Conservation (phyloP, 2,888 invertebrate species). For the Trimorus sp. region DNA sequence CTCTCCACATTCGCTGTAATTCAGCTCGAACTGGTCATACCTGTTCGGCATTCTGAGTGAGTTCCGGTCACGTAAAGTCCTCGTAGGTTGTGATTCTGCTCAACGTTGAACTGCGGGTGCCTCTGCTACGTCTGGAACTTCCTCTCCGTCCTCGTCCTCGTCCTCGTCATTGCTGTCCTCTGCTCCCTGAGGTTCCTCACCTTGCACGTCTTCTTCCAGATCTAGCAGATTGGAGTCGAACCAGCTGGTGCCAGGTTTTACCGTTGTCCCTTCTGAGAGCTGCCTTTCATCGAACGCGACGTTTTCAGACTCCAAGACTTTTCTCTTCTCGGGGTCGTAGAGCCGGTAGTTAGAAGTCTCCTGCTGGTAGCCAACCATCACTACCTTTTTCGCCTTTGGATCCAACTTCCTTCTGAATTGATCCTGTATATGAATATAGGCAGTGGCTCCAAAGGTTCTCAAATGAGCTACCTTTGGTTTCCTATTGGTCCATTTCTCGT, state of each 20-base stretch:
- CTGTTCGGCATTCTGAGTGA: neutral
- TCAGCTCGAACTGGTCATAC: neutral
- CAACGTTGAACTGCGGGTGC: neutral
- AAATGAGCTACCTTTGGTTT: conserved; percentile 62
- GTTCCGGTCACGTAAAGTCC: neutral
- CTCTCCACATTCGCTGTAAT: conserved; percentile 2
- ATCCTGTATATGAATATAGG: conserved; percentile 58
- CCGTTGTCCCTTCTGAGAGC: neutral
- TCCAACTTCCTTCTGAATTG: conserved; percentile 64
- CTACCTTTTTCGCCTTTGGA: conserved; percentile 57
- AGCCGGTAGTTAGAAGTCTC: conserved; percentile 49
- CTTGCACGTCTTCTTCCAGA: no score
- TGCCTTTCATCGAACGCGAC: conserved; percentile 45
- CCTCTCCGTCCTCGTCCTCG: neutral
- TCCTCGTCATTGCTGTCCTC: neutral
- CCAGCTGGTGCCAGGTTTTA: neutral
- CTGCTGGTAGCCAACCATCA: conserved; percentile 63
- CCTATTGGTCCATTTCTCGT: conserved; percentile 44
- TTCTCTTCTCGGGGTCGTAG: conserved; percentile 19
- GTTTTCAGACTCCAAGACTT: conserved; percentile 31
- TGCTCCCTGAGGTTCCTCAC: neutral
- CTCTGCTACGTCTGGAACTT: neutral
- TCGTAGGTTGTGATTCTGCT: no score
- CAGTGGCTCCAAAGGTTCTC: conserved; percentile 58
- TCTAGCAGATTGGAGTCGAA: neutral